Evolutionary conservation across 92 coral and sea anemone genomes (phyloP).

Genomic region (Virgularia gustaviana): DNA sequence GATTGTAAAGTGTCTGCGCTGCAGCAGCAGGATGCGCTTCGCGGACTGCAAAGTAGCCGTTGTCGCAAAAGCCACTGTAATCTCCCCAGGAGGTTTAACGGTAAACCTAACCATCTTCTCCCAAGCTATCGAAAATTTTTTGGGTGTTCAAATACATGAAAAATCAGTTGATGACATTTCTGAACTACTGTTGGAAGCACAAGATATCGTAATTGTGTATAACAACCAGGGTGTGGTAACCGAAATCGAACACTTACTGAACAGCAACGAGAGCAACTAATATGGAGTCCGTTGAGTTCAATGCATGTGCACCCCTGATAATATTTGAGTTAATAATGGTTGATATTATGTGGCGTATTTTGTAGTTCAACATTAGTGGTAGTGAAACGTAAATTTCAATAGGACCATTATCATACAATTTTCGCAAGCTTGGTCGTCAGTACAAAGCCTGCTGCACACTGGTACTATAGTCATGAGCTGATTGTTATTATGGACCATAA

Average conservation of each 20-base stretch:
- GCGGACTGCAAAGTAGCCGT: background rate
- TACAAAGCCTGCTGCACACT: too few relatives aligned
- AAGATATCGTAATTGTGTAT: background rate
- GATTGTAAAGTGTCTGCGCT: conserved; percentile 7
- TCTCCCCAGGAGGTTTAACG: background rate
- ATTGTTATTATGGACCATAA: too few relatives aligned
- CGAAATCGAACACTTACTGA: background rate
- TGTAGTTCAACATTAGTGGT: too few relatives aligned
- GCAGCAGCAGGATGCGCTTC: conserved; percentile 7
- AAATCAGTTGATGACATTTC: conserved; percentile 10
- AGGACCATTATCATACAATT: too few relatives aligned
- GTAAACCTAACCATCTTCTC: background rate
- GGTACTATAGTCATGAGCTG: too few relatives aligned
- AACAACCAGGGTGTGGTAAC: background rate
- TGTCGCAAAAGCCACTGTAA: background rate
- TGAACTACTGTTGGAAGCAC: background rate
- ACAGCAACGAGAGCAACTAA: too few relatives aligned
- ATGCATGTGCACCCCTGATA: too few relatives aligned
- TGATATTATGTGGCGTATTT: too few relatives aligned
- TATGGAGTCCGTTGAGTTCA: too few relatives aligned
- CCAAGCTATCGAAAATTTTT: background rate
- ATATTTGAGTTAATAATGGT: too few relatives aligned
- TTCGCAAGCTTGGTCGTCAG: too few relatives aligned
- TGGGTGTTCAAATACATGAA: background rate
- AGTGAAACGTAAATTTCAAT: too few relatives aligned